phyloP scores from a whole-genome alignment of 2,113 vertebrate species.

The Turnix velox region DNA sequence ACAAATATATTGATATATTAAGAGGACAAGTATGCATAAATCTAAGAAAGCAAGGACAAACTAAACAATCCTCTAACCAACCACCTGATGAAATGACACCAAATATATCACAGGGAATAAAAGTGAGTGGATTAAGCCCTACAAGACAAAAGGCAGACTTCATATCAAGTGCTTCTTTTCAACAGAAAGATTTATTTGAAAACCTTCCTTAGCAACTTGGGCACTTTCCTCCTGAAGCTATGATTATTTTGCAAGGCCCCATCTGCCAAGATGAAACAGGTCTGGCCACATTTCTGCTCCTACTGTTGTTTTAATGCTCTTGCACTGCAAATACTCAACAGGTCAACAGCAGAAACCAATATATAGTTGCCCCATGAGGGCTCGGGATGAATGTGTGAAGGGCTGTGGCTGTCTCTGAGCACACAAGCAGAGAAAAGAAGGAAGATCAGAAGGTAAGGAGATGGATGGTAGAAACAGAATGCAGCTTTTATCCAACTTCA shows the following conservation, averaged over 20 bases:
- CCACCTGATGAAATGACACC: neutral
- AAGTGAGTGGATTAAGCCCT: neutral
- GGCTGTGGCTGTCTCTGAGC: neutral
- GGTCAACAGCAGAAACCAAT: neutral
- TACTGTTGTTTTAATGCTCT: neutral
- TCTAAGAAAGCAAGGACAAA: neutral
- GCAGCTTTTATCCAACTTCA: neutral
- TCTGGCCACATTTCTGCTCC: slow-evolving; percentile 36
- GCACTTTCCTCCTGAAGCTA: slow-evolving; percentile 13
- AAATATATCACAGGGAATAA: neutral
- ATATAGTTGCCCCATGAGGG: neutral
- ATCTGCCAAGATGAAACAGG: slow-evolving; percentile 2
- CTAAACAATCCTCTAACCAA: neutral
- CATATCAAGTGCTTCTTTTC: neutral
- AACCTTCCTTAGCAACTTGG: neutral
- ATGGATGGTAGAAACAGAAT: neutral
- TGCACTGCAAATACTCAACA: neutral
- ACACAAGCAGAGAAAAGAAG: neutral
- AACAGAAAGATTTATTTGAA: neutral
- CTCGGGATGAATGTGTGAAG: neutral
- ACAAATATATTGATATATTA: neutral
- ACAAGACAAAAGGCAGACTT: neutral
- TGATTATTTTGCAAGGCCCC: neutral
- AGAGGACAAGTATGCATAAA: neutral
- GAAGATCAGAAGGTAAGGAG: neutral